Evolutionary conservation across 2,888 invertebrate species (phyloP).

Genomic region (Ischnura elegans): DNA sequence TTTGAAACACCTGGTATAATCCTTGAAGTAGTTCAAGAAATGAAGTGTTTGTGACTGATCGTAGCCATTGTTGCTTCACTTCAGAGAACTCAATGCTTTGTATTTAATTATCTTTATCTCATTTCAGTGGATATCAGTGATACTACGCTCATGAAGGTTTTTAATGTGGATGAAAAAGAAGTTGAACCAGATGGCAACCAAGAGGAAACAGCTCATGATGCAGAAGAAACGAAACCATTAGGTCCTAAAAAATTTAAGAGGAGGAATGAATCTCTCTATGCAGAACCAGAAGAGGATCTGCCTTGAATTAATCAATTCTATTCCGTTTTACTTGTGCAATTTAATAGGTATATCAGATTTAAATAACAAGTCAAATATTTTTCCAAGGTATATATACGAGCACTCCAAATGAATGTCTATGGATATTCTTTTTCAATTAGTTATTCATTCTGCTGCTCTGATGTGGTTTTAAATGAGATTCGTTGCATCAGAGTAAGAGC

Average conservation of each 20-base stretch:
- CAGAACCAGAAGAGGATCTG: conserved; percentile 72
- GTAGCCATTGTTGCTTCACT: neutral
- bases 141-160: neutral
- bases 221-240: neutral
- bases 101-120: neutral
- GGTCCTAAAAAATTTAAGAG: conserved; percentile 77
- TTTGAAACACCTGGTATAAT: no score
- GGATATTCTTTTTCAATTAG: neutral
- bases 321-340: conserved; percentile 25
- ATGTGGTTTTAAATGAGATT: neutral
- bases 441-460: neutral
- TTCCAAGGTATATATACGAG: neutral
- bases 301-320: neutral
- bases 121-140: conserved; percentile 33
- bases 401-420: neutral
- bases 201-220: neutral
- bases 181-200: neutral
- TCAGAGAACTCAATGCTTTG: neutral
- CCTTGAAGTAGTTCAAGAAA: no score
- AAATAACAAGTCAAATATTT: neutral
- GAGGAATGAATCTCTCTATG: conserved; percentile 77
- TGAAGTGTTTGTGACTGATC: no score
- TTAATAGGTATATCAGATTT: neutral
- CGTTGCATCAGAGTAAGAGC: neutral
- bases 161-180: neutral